Evolutionary conservation across 1,140 invertebrate species (phyloP).

Genomic region (Pseudomyrmex flavicornis): DNA sequence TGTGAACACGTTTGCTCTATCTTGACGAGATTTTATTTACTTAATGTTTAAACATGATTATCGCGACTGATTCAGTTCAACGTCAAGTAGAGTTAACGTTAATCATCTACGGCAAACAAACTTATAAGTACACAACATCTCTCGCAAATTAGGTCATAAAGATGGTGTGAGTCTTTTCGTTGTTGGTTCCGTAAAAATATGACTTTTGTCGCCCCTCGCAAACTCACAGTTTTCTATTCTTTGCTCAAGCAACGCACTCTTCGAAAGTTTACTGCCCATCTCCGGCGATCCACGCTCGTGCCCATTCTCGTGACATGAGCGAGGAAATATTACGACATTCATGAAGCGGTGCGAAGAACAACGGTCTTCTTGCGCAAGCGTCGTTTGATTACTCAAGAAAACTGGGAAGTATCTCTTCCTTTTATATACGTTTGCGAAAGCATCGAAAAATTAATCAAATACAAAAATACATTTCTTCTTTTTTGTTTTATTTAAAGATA

Average conservation of each 20-base stretch:
- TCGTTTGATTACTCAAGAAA: slow-evolving; percentile 28
- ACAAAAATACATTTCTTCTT: not conserved
- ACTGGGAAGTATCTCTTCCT: not conserved
- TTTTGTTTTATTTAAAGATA: not conserved
- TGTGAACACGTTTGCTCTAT: not conserved
- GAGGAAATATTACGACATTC: slow-evolving; percentile 44
- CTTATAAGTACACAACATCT: not conserved
- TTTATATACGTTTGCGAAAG: not conserved
- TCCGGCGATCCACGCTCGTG: slow-evolving; percentile 14
- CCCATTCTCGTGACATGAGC: slow-evolving; percentile 7
- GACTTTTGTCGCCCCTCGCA: slow-evolving; percentile 10
- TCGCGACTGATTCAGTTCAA: not conserved
- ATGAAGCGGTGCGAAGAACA: slow-evolving; percentile 13
- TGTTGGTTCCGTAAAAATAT: slow-evolving; percentile 34
- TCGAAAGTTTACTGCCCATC: slow-evolving; percentile 21
- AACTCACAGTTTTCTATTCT: slow-evolving; percentile 30
- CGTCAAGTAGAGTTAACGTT: slow-evolving; percentile 19
- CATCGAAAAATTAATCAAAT: not conserved
- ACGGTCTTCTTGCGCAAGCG: slow-evolving; percentile 1
- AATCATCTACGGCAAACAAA: slow-evolving; percentile 29
- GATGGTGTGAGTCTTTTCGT: not conserved
- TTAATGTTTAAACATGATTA: slow-evolving; percentile 12
- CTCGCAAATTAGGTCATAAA: slow-evolving; percentile 24
- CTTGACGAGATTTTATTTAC: slow-evolving; percentile 3
- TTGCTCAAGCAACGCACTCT: slow-evolving; percentile 7